Percentiles rank a stretch among this genome's conserved stretches.
These are phyloP conservation scores for Takifugu flavidus DNA, from an alignment of 2,113 vertebrate genomes.

Conservation along the genomic window DNA sequence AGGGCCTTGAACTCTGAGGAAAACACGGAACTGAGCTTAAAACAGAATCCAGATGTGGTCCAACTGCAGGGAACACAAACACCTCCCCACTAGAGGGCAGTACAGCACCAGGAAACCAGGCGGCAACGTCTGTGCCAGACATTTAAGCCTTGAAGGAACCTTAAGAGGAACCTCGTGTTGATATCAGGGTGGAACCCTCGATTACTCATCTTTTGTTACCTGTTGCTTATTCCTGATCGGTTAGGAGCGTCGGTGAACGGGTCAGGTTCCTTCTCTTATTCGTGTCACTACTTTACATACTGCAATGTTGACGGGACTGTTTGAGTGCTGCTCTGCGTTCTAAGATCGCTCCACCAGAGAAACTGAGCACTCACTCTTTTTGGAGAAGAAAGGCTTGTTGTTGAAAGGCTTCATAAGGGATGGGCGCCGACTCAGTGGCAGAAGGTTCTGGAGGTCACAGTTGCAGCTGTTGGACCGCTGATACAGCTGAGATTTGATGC, in stretches of 20 bases:
- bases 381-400: slow-evolving; percentile 84
- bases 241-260: too few species aligned
- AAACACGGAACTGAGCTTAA: slow-evolving; percentile 5
- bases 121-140: too few species aligned
- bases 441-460: slow-evolving; percentile 74
- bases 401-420: slow-evolving; percentile 56
- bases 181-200: too few species aligned
- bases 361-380: slow-evolving; percentile 82
- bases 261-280: background rate
- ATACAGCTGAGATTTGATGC: slow-evolving; percentile 80
- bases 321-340: too few species aligned
- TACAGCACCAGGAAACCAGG: background rate
- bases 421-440: slow-evolving; percentile 24
- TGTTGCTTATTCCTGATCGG: slow-evolving; percentile 14
- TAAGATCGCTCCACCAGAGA: too few species aligned
- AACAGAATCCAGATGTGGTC: too few species aligned
- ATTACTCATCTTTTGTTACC: too few species aligned
- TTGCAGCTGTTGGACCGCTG: slow-evolving; percentile 71
- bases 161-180: too few species aligned
- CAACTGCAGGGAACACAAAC: background rate
- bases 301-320: too few species aligned
- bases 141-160: too few species aligned
- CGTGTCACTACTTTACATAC: too few species aligned
- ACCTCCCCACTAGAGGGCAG: slow-evolving; percentile 24
- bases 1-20: slow-evolving; percentile 83